Conservation (phyloP, 2,888 invertebrate species). For the Trissolcus brochymenae region DNA sequence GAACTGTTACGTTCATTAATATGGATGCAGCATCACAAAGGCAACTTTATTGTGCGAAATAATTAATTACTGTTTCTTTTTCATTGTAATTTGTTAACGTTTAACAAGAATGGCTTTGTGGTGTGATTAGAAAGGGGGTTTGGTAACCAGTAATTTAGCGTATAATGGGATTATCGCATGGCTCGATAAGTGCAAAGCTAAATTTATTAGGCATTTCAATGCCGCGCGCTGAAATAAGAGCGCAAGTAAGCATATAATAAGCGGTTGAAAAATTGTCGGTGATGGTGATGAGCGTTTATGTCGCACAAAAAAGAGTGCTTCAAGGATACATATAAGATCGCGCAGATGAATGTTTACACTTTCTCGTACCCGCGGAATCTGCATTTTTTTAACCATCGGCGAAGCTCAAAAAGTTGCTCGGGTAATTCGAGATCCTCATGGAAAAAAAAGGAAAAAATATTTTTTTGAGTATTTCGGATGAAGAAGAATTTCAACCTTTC, state of each 20-base stretch:
- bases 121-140: neutral
- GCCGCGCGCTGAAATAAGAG: slow-evolving; percentile 11
- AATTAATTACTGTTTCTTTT: slow-evolving; percentile 36
- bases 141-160: slow-evolving; percentile 11
- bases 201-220: slow-evolving; percentile 17
- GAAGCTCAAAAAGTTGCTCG: slow-evolving; percentile 4
- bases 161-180: slow-evolving; percentile 14
- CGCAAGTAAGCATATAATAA: slow-evolving; percentile 16
- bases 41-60: slow-evolving; percentile 29
- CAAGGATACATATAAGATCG: slow-evolving; percentile 27
- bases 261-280: slow-evolving; percentile 3
- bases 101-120: neutral
- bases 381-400: slow-evolving; percentile 12
- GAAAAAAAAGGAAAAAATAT: no score
- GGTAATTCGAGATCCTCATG: no score
- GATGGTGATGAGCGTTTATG: slow-evolving; percentile 33
- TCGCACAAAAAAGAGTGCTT: slow-evolving; percentile 15
- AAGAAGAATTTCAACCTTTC: slow-evolving; percentile 1
- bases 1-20: no score
- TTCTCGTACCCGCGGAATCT: slow-evolving; percentile 27
- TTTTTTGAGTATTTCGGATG: no score
- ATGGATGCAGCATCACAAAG: no score
- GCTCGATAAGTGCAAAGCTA: neutral
- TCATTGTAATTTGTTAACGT: slow-evolving; percentile 27
- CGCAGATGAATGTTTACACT: slow-evolving; percentile 39